These are phyloP conservation scores for Volucella zonaria DNA, from an alignment of 2,888 invertebrate genomes.

Conservation along the genomic window DNA sequence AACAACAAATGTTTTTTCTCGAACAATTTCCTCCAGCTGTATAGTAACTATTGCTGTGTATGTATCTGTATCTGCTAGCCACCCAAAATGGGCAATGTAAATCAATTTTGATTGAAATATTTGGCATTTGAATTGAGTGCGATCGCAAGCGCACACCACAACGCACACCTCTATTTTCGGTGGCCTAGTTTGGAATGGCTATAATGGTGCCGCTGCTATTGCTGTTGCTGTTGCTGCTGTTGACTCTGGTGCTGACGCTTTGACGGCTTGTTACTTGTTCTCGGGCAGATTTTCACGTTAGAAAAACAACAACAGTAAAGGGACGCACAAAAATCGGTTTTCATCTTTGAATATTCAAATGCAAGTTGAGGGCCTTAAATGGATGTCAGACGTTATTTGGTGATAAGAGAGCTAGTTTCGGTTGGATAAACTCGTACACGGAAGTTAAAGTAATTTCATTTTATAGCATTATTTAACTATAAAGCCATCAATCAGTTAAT, in stretches of 20 bases:
- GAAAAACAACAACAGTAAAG: conserved; percentile 48
- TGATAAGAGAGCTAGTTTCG: conserved; percentile 28
- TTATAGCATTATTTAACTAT: conserved; percentile 17
- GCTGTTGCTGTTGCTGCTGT: background rate
- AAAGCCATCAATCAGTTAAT: conserved; percentile 38
- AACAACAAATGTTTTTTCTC: conserved; percentile 25
- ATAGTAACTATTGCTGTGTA: background rate
- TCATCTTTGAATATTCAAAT: conserved; percentile 58
- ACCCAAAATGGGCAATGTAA: conserved; percentile 66
- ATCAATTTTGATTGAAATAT: conserved; percentile 69
- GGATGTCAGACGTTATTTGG: conserved; percentile 21
- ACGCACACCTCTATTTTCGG: conserved; percentile 13
- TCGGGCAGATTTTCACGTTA: conserved; percentile 63
- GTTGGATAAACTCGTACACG: conserved; percentile 14
- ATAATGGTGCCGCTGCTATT: background rate
- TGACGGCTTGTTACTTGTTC: conserved; percentile 30
- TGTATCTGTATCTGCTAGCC: background rate
- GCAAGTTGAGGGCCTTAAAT: conserved; percentile 27
- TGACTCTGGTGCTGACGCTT: background rate
- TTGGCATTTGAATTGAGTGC: conserved; percentile 67
- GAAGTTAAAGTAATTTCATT: conserved; percentile 50
- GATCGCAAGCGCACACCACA: conserved; percentile 23
- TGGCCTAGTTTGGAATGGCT: conserved; percentile 44
- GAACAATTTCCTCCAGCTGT: background rate
- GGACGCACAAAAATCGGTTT: conserved; percentile 11